Evolutionary conservation across 2,113 vertebrate genomes (phyloP).

Genomic region (Seriola aureovittata): DNA sequence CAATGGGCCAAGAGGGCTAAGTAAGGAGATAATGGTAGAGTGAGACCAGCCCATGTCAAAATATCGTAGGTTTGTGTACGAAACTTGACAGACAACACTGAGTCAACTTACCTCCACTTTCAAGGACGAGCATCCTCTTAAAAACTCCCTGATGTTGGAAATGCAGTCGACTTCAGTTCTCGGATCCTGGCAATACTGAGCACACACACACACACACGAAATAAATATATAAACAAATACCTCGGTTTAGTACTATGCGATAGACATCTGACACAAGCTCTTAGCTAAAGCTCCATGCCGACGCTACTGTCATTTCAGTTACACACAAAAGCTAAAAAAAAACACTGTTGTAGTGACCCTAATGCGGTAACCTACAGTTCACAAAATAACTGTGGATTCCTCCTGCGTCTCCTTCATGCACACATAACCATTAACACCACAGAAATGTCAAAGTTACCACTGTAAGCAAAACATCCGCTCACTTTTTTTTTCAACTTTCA

Average conservation of each 20-base stretch:
- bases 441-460: constrained; percentile 19
- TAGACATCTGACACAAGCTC: constrained; percentile 29
- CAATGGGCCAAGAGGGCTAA: constrained; percentile 3
- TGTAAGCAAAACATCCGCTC: constrained; percentile 60
- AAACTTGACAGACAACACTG: constrained; percentile 10
- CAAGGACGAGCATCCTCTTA: constrained; percentile 90
- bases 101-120: constrained; percentile 93
- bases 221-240: constrained; percentile 63
- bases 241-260: constrained; percentile 36
- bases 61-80: neutral
- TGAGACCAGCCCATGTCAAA: constrained; percentile 32
- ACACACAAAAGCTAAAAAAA: neutral
- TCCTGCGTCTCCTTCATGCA: constrained; percentile 64
- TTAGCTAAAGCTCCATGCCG: neutral
- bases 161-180: constrained; percentile 92
- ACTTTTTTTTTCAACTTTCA: constrained; percentile 47
- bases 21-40: constrained; percentile 2
- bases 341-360: neutral
- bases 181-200: constrained; percentile 92
- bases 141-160: constrained; percentile 92
- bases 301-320: neutral
- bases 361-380: constrained; percentile 28
- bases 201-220: constrained; percentile 37
- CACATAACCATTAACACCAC: constrained; percentile 54
- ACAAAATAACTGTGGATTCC: constrained; percentile 63